Percentiles rank a stretch among this genome's conserved stretches.
phyloP scores from a whole-genome alignment of 2,113 vertebrate genomes.

The Hymenochirus boettgeri region DNA sequence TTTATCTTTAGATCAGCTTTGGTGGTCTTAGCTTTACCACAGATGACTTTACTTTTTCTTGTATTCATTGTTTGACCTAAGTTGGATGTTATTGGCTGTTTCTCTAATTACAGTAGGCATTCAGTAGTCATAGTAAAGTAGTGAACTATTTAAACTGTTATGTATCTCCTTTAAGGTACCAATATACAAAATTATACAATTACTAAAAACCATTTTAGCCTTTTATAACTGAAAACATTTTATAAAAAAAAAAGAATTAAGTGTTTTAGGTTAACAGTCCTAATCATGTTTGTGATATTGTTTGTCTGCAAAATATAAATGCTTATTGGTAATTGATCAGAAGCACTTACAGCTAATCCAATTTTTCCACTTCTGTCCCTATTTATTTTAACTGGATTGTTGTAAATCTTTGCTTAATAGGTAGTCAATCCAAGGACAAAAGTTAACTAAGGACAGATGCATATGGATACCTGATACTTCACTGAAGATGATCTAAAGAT shows the following conservation, averaged over 20 bases:
- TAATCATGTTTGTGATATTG: too few relatives aligned
- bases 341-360: not conserved
- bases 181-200: too few relatives aligned
- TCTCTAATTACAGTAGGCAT: not conserved
- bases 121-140: not conserved
- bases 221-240: too few relatives aligned
- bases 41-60: slow-evolving; percentile 32
- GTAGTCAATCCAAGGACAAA: not conserved
- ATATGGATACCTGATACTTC: not conserved
- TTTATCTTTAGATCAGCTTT: slow-evolving; percentile 48
- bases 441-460: not conserved
- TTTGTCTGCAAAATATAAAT: not conserved
- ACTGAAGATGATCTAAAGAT: too few relatives aligned
- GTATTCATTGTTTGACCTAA: not conserved
- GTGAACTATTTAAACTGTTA: not conserved
- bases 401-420: not conserved
- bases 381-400: not conserved
- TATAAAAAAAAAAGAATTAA: too few relatives aligned
- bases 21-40: slow-evolving; percentile 7
- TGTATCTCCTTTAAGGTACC: not conserved
- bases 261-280: too few relatives aligned
- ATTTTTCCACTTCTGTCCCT: not conserved
- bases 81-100: not conserved
- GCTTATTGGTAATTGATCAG: not conserved
- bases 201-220: too few relatives aligned